Evolutionary conservation across 2,888 invertebrate species (phyloP).

Genomic region (Alloscopus bannaensis): DNA sequence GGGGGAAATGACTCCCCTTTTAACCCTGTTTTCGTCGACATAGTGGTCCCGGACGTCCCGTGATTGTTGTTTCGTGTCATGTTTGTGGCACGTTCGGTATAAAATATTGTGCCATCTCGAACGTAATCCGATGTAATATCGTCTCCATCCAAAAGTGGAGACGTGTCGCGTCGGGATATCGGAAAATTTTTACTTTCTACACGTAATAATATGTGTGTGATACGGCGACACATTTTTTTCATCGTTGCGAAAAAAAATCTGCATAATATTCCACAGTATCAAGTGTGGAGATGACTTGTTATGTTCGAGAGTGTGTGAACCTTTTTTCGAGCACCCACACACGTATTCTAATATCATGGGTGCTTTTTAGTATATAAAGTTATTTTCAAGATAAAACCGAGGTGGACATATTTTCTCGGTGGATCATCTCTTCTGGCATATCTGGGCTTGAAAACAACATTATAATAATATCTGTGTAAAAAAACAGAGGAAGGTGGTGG

Average conservation of each 20-base stretch:
- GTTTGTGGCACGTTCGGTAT: too few relatives aligned
- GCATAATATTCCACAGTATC: too few relatives aligned
- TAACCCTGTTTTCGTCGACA: constrained; percentile 13
- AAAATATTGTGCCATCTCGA: too few relatives aligned
- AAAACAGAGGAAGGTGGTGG: too few relatives aligned
- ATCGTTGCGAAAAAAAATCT: too few relatives aligned
- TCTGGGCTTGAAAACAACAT: background rate
- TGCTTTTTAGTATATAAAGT: background rate
- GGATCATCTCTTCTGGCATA: constrained; percentile 11
- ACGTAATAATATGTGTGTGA: background rate
- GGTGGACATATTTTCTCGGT: constrained; percentile 58
- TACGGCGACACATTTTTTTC: background rate
- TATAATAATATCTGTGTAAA: constrained; percentile 33
- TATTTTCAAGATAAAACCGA: constrained; percentile 42
- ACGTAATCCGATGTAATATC: too few relatives aligned
- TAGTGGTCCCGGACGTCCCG: too few relatives aligned
- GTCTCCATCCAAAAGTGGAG: too few relatives aligned
- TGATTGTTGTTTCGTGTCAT: constrained; percentile 21
- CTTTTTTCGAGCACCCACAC: constrained; percentile 46
- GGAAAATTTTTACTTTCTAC: too few relatives aligned
- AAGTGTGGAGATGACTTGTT: too few relatives aligned
- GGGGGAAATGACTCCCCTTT: constrained; percentile 41
- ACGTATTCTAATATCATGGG: constrained; percentile 23
- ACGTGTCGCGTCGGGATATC: too few relatives aligned
- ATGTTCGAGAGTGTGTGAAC: background rate